phyloP scores from a whole-genome alignment of 2,797 vertebrate genomes.

The Spea hammondii region DNA sequence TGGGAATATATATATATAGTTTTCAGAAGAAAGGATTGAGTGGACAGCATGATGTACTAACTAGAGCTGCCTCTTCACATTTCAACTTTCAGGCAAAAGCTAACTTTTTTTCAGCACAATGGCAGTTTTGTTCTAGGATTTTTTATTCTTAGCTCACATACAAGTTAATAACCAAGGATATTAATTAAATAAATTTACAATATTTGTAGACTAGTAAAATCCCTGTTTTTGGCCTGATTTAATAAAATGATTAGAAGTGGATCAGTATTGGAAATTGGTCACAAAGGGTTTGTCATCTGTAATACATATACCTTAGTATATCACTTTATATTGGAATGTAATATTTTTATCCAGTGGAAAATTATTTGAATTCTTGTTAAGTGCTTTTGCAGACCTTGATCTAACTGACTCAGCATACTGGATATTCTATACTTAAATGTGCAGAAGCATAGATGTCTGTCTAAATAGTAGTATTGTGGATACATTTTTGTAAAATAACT shows the following conservation, averaged over 20 bases:
- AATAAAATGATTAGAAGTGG: slow-evolving; percentile 43
- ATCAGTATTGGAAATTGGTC: slow-evolving; percentile 44
- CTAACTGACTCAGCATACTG: slow-evolving; percentile 44
- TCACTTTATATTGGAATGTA: slow-evolving; percentile 41
- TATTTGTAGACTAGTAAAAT: slow-evolving; percentile 44
- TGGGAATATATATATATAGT: neutral
- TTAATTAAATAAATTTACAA: slow-evolving; percentile 28
- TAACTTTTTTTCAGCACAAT: slow-evolving; percentile 28
- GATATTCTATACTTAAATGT: slow-evolving; percentile 45
- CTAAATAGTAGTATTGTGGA: too few relatives aligned
- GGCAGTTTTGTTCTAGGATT: slow-evolving; percentile 37
- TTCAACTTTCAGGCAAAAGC: neutral
- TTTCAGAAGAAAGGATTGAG: neutral
- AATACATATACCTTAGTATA: slow-evolving; percentile 45
- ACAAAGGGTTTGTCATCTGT: slow-evolving; percentile 39
- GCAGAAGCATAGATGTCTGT: neutral
- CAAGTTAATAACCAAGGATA: slow-evolving; percentile 37
- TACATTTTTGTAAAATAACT: too few relatives aligned
- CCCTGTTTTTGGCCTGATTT: slow-evolving; percentile 41
- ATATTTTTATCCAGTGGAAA: slow-evolving; percentile 44
- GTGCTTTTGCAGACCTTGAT: slow-evolving; percentile 44
- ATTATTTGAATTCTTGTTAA: slow-evolving; percentile 40
- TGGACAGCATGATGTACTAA: neutral
- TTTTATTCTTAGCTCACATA: slow-evolving; percentile 26
- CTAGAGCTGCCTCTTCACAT: slow-evolving; percentile 11